A percentile compares a stretch with the other conserved stretches of the same genome.
Evolutionary conservation across 2,888 invertebrate species (phyloP).

Genomic region (Aphodius granarius): DNA sequence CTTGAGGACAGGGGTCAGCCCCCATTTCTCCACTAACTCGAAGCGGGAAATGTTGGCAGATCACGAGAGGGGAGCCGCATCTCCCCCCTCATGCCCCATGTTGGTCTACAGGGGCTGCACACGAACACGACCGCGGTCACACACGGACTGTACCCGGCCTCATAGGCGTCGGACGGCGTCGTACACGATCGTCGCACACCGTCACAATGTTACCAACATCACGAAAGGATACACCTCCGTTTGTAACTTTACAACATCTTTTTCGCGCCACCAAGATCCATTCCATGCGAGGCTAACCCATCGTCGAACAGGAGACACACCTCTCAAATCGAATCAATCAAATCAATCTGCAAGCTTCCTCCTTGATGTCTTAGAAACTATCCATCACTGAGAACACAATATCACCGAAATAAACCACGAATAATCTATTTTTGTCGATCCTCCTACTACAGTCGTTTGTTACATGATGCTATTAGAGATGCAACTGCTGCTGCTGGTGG

Average conservation of each 20-base stretch:
- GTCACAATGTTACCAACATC: slow-evolving; percentile 49
- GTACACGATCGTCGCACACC: slow-evolving; percentile 44
- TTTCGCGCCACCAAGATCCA: neutral
- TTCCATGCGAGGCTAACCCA: neutral
- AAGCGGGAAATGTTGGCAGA: slow-evolving; percentile 95
- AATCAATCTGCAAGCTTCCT: neutral
- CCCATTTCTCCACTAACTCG: slow-evolving; percentile 97
- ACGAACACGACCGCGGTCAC: slow-evolving; percentile 53
- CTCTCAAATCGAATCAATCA: neutral
- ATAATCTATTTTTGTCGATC: neutral
- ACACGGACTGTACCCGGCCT: slow-evolving; percentile 53
- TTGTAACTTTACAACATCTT: neutral
- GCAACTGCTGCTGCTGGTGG: too few species aligned
- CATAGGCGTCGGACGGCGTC: slow-evolving; percentile 45
- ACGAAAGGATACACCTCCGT: neutral
- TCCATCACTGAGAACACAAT: neutral
- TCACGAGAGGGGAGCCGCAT: slow-evolving; percentile 64
- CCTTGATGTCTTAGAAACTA: neutral
- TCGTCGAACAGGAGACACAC: neutral
- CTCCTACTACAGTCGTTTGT: neutral
- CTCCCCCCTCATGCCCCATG: slow-evolving; percentile 67
- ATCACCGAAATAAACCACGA: neutral
- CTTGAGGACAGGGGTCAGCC: slow-evolving; percentile 96
- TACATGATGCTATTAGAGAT: neutral
- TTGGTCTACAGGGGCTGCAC: slow-evolving; percentile 55